Evolutionary conservation across 1,140 invertebrate species (phyloP), one percentile per base, ranked within the genome.

Genomic region (Drosophila sp.): DNA sequence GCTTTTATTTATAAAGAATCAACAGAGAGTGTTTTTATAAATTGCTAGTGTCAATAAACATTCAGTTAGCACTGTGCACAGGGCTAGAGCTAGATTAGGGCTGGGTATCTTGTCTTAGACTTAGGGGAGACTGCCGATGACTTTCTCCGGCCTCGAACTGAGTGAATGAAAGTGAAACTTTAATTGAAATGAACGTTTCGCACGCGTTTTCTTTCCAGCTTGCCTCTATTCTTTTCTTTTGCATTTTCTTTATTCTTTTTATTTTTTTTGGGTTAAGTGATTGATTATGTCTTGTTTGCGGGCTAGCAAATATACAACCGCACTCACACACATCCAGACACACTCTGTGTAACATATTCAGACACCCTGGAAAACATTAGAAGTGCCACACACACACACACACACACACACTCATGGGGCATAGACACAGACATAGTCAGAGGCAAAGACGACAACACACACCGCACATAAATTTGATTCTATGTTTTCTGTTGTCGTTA

Each of bases 121-220:
- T 21, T 34, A n/a, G 11, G 36, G n/a, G n/a, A 2, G n/a, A 58
- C 51, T 48, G 53, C 13, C 43, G 43, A 25, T 6, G 21, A 25
- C 18, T 40, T 8, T 13, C 16, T n/a, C 29, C 16, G 32, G 29
- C 56, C 21, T 27, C 16, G 16, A 29, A 34, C 62, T 89, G 81
- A 86, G 78, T 86, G 81, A 87, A 87, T 87, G 83, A 89, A 87
- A 87, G 51, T 67, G 83, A 89, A 89, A 87, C 75, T 89, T 82
- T 87, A 87, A 87, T 87, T 87, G 82, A 87, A 87, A 82, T 50
- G 78, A 87, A 79, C 83, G 67, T 78, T 86, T 82, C 78, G 70
- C 66, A 74, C 75, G 63, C 54, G 45, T 40, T 51, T 65, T 13
- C 14, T 32, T 18, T 8, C 11, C 5, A 11, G 5, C 11, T n/a